These are phyloP conservation scores for Cepaea hortensis DNA, from an alignment of 2,888 invertebrate species.

Conservation along the genomic window DNA sequence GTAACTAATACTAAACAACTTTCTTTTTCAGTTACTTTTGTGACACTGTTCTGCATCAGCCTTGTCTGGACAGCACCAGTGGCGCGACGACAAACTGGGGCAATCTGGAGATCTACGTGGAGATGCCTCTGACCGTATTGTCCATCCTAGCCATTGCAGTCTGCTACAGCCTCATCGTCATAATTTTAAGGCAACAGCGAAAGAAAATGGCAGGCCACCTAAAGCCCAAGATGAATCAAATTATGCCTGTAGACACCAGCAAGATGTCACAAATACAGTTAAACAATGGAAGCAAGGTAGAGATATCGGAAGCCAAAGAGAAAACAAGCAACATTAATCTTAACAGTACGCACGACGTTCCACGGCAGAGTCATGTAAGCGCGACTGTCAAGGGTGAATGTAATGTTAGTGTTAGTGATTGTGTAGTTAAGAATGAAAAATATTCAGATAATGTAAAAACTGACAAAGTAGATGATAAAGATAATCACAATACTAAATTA, in stretches of 20 bases:
- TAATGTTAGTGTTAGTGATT: neutral
- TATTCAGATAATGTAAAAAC: neutral
- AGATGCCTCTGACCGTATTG: constrained; percentile 46
- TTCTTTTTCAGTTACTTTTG: constrained; percentile 38
- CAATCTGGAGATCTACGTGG: constrained; percentile 46
- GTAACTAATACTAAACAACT: neutral
- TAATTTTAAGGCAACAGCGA: constrained; percentile 39
- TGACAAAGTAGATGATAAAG: too few relatives aligned
- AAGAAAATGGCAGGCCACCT: constrained; percentile 32
- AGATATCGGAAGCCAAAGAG: neutral
- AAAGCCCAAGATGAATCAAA: constrained; percentile 31
- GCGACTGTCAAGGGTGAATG: neutral
- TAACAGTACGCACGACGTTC: neutral
- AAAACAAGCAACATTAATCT: neutral
- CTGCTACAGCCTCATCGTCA: constrained; percentile 49
- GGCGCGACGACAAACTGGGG: constrained; percentile 32
- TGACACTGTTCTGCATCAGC: constrained; percentile 40
- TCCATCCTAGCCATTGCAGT: constrained; percentile 40
- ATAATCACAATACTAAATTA: too few relatives aligned
- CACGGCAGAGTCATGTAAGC: neutral
- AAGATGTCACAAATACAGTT: neutral
- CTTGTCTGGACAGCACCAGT: constrained; percentile 20
- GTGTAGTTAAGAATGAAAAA: neutral
- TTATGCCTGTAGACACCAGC: neutral
- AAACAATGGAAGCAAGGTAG: neutral